Base-by-base conservation (phyloP, 2,113 vertebrate species). In the Eurystomus gularis region DNA sequence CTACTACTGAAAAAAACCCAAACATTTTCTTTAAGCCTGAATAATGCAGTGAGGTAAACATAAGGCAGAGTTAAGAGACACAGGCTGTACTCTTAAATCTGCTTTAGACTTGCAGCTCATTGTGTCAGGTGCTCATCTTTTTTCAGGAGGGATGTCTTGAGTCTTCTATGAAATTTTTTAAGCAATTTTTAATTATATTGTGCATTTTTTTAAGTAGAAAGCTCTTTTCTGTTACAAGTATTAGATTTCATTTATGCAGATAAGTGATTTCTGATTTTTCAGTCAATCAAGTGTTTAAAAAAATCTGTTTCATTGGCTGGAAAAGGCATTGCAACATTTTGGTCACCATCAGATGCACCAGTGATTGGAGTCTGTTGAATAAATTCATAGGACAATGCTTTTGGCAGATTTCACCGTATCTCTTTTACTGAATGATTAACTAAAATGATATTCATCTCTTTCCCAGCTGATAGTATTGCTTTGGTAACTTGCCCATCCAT, bases 391-490 rank as follows among this genome's bases (percentile, higher is more conserved):
- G 83, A 79, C 81, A 80, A 73, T 65, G 80, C 7, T 75, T 94
- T 52, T 89, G 96, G 83, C 95, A 97, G 92, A 76, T 68, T 79
- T 82, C 61, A 23, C 19, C 10, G 31, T 17, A 25, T 29, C 25
- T 19, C 65, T 78, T 68, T 82, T 62, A 13, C 3, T 82, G 40
- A 92, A 84, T 65, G 11, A 39, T 91, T 79, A 86, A 76, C 73
- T 87, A 62, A 49, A 81, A 82, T 65, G 31, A 85, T 92, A 80
- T 91, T 94, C 73, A 96, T 94, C 73, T 89, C 73, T 95, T 96
- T 95, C 86, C 95, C 96, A 96, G 92, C 78, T 96, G 95, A 95
- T 96, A 93, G 48, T 4, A 44, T 40, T 65, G 90, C 69, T 88
- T 78, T 91, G 83, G 86, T 70, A 86, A 62, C 58, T 65, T 80